These are phyloP conservation scores for Rhopalosiphum maidis DNA, from an alignment of 1,140 invertebrate genomes.

Conservation along the genomic window DNA sequence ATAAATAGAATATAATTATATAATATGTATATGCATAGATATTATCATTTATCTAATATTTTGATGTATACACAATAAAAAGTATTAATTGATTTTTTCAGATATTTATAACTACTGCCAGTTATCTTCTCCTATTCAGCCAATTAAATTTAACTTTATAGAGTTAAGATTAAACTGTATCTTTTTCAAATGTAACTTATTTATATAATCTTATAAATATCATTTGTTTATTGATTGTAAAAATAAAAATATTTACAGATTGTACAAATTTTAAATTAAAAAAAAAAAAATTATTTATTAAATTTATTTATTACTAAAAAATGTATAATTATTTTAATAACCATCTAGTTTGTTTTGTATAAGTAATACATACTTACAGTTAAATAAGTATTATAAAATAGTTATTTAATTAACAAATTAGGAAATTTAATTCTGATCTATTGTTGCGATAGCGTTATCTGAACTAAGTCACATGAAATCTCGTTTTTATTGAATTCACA, in stretches of 20 bases:
- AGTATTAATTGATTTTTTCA: conserved; percentile 13
- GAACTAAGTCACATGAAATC: background rate
- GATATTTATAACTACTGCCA: conserved; percentile 49
- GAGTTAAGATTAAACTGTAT: background rate
- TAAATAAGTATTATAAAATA: too few relatives aligned
- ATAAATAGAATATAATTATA: background rate
- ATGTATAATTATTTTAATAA: background rate
- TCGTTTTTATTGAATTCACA: background rate
- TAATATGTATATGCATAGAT: background rate
- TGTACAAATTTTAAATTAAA: too few relatives aligned
- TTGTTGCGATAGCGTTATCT: background rate
- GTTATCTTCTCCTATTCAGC: conserved; percentile 50
- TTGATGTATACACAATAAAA: background rate
- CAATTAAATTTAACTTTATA: conserved; percentile 49
- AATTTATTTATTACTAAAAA: background rate
- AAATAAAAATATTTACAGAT: too few relatives aligned
- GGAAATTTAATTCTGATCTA: background rate
- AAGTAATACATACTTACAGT: too few relatives aligned
- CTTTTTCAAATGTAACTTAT: too few relatives aligned
- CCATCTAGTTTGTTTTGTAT: too few relatives aligned
- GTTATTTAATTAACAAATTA: too few relatives aligned
- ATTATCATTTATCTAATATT: background rate
- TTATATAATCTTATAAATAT: too few relatives aligned
- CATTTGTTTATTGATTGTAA: too few relatives aligned
- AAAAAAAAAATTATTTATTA: too few relatives aligned